Percentiles rank a stretch among this genome's conserved stretches.
Evolutionary conservation across 2,113 vertebrate genomes (phyloP).

Genomic region (Psettodes erumei): DNA sequence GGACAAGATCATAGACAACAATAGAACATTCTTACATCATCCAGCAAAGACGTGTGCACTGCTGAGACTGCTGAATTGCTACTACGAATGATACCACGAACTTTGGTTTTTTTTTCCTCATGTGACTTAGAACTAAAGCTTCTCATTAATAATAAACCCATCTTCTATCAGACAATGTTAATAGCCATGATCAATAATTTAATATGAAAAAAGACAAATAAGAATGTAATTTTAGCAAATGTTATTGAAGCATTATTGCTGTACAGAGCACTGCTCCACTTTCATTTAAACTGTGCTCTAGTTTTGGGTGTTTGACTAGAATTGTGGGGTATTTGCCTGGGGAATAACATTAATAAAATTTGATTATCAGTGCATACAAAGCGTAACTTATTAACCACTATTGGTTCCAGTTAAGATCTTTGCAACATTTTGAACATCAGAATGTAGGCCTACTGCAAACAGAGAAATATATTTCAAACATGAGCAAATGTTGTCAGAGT

Average conservation of each 20-base stretch:
- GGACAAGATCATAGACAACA: too few relatives aligned
- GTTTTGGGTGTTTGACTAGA: slow-evolving; percentile 51
- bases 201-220: slow-evolving; percentile 42
- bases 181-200: slow-evolving; percentile 44
- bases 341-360: slow-evolving; percentile 52
- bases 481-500: slow-evolving; percentile 6
- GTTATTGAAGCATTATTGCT: slow-evolving; percentile 22
- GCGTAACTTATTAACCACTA: slow-evolving; percentile 51
- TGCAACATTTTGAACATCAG: background rate
- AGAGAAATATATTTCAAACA: slow-evolving; percentile 22
- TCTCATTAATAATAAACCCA: slow-evolving; percentile 14
- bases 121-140: slow-evolving; percentile 1
- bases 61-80: background rate
- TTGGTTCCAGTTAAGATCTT: slow-evolving; percentile 48
- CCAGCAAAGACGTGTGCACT: too few relatives aligned
- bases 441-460: slow-evolving; percentile 20
- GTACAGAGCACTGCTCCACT: slow-evolving; percentile 29
- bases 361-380: slow-evolving; percentile 52
- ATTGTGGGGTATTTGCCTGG: slow-evolving; percentile 50
- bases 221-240: slow-evolving; percentile 18
- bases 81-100: background rate
- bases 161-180: slow-evolving; percentile 8
- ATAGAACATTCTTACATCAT: background rate
- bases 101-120: too few relatives aligned
- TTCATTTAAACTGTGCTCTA: slow-evolving; percentile 40